Base-by-base conservation (phyloP, 2,888 invertebrate species). In the Petrophora chlorosata region DNA sequence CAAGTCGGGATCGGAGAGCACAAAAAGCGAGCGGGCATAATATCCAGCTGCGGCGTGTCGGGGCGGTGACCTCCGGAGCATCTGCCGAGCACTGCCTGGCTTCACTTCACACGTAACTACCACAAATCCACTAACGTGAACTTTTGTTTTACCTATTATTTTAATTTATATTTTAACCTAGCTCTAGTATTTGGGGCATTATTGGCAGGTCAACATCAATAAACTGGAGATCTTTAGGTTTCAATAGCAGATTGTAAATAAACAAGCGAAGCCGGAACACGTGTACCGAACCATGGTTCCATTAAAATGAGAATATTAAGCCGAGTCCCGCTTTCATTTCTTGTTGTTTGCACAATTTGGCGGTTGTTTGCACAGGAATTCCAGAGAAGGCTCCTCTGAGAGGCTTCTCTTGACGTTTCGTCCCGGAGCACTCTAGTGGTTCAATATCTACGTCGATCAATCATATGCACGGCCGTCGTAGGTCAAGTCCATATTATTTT, bases 1-100 rank as follows among this genome's bases (percentile, higher is more conserved):
- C 57, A 53, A 56, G 59, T 36, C 45, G 48, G 45, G 48, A 52
- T 36, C 41, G 63, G 61, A 23, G 63, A 65, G 63, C 63, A 79
- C 72, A 83, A 85, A 85, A 85, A 82, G 69, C 77, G 70, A 67
- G 61, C 68, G 63, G 67, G 67, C 65, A 73, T 72, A 75, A 71
- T 76, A 76, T 67, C 79, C 84, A 85, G 82, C 82, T 81, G 82
- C 79, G 76, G 59, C 63, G 63, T 57, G 65, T 66, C 73, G 82
- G 67, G 86, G 81, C 86, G 82, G 75, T 84, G 85, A 85, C 85
- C 85, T 72, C 79, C 42, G 65, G 64, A 74, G 73, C 85, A 82
- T 82, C 85, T 83, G 85, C 84, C 79, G 76, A 63, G 58, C 65
- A 53, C 59, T 61, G 76, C 65, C 63, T 64, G 76, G 65, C 73